Base-by-base conservation (phyloP, 2,888 invertebrate genomes). In the Kuschelorhynchus macadamiae region DNA sequence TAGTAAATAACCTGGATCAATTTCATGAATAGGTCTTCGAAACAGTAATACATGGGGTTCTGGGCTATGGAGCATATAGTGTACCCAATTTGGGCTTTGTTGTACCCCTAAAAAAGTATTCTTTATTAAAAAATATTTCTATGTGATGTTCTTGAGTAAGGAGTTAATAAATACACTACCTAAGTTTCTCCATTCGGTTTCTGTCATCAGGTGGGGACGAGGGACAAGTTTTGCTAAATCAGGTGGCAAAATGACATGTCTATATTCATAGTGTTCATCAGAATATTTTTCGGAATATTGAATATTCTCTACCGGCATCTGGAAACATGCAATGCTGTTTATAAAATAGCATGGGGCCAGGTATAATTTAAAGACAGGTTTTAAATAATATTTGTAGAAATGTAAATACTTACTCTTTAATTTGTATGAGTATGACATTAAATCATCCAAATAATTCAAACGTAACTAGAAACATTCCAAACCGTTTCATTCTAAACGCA, bases 151-250 rank as follows among this genome's bases (percentile, higher is more conserved):
- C n/a, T n/a, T n/a, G n/a, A n/a, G n/a, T n/a, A n/a, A n/a, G n/a
- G n/a, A n/a, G n/a, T n/a, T n/a, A n/a, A n/a, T n/a, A n/a, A n/a
- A n/a, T n/a, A n/a, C n/a, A n/a, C 42, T 39, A 70, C 70, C 70
- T 0, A 97, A 87, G 83, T 95, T 94, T 67, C 97, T 87, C 97
- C 97, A 97, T 83, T 97, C 97, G 0, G 93, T 91, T 85, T 97
- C 97, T 0, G 94, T 92, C 95, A 97, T 95, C 49, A 97, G 85
- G 80, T 96, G 96, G 0, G 92, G 90, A 80, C 94, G 92, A 0
- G 97, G 97, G 0, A 97, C 95, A 55, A 91, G 85, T 72, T 92
- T 91, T 0, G 95, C 93, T 41, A 96, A 85, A 71, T 96, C 95
- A 14, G 90, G 87, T 1, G 97, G 96, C 30, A 97, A 83, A 78